Evolutionary conservation across 1,140 invertebrate species (phyloP), one percentile per base, ranked within the genome.

Genomic region (Physella acuta): DNA sequence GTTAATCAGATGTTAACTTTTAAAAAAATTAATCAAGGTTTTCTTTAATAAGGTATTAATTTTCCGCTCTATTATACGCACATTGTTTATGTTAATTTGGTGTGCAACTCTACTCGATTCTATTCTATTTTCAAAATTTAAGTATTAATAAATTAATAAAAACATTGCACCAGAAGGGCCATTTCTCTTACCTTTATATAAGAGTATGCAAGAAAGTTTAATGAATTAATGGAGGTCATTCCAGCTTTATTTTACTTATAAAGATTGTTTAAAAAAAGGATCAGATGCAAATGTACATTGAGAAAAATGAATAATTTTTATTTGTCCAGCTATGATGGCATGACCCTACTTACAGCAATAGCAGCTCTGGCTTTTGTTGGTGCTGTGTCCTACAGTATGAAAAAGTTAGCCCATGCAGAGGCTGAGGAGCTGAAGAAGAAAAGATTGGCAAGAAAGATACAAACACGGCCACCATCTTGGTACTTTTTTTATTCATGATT

Each of bases 351-450:
- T 16, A 95, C 93, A n/a, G 89, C 95, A 33, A 75, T 95, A 34
- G 90, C 90, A 61, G 94, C 94, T 8, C 87, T 95, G 62, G 84
- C 90, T 59, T 89, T 95, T 71, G 92, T 97, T 77, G 87, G 92
- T 68, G 89, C 88, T 53, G 90, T 91, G 67, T 93, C 93, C 3
- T 96, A 94, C 83, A 88, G 94, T 62, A 93, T 97, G 91, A 90
- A 92, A 20, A 93, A 94, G 83, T 87, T 96, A 79, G 92, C 94
- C 89, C 92, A 86, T 87, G 88, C 88, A 0, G 77, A 79, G 66
- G 73, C 75, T 14, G 74, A 79, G 34, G 68, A 78, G 89, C 90
- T 76, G 80, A 93, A 65, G 92, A 94, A 86, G 92, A 94, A 86
- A 90, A 92, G 78, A 90, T 87, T 39, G 88, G 94, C 11, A 88